phyloP scores from a whole-genome alignment of 1,140 invertebrate species.

The Drosophila kikkawai region DNA sequence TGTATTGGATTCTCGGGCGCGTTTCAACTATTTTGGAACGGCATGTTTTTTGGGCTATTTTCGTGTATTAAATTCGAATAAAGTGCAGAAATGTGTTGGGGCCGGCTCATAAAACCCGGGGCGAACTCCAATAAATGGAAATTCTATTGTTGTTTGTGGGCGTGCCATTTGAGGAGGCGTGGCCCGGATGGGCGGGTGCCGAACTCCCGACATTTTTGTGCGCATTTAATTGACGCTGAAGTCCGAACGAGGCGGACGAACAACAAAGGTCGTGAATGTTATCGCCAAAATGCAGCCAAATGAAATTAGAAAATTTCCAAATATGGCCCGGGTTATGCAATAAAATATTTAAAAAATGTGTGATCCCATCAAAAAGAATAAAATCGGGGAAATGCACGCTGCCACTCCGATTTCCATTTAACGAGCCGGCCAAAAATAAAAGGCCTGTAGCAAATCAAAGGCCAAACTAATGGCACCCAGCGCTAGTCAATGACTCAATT shows the following conservation, averaged over 20 bases:
- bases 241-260: conserved; percentile 50
- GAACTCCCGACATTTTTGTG: conserved; percentile 34
- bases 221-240: conserved; percentile 68
- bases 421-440: conserved; percentile 54
- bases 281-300: conserved; percentile 71
- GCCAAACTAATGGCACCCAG: conserved; percentile 58
- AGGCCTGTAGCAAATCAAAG: conserved; percentile 40
- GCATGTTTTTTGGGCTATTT: conserved; percentile 59
- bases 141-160: conserved; percentile 62
- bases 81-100: conserved; percentile 79
- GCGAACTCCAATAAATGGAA: conserved; percentile 59
- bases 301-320: conserved; percentile 75
- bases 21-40: conserved; percentile 51
- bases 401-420: conserved; percentile 68
- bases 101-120: conserved; percentile 57
- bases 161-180: conserved; percentile 24
- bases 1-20: conserved; percentile 47
- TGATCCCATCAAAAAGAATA: conserved; percentile 29
- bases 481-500: conserved; percentile 80
- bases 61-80: conserved; percentile 82
- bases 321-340: conserved; percentile 53
- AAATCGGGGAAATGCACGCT: conserved; percentile 32
- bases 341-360: conserved; percentile 67
- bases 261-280: conserved; percentile 71
- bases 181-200: background rate